phyloP scores from a whole-genome alignment of 2,888 invertebrate species.

The Petrophora chlorosata region DNA sequence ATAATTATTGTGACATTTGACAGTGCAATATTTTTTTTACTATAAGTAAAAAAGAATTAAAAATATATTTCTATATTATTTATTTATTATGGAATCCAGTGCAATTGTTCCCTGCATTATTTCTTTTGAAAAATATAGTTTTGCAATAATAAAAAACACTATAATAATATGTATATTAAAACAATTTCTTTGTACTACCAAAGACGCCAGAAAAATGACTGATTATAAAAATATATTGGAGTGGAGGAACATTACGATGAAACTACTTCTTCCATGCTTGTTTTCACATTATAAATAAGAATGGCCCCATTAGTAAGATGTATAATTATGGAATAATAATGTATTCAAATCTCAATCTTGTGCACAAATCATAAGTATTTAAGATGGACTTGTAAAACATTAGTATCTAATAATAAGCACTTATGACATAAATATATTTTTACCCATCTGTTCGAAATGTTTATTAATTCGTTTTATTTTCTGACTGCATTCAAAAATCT shows the following conservation, averaged over 20 bases:
- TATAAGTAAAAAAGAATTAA: conserved; percentile 72
- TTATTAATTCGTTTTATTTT: conserved; percentile 15
- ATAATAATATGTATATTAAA: conserved; percentile 23
- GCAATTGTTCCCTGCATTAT: conserved; percentile 68
- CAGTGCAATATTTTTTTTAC: conserved; percentile 81
- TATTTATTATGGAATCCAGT: conserved; percentile 59
- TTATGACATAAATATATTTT: conserved; percentile 19
- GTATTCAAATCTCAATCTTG: conserved; percentile 58
- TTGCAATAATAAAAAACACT: conserved; percentile 45
- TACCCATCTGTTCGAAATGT: conserved; percentile 2
- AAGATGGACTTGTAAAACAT: conserved; percentile 37
- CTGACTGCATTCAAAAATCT: conserved; percentile 42
- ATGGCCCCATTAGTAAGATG: conserved; percentile 53
- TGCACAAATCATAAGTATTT: conserved; percentile 70
- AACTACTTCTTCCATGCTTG: conserved; percentile 55
- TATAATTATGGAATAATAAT: conserved; percentile 44
- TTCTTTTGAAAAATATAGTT: conserved; percentile 38
- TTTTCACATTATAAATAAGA: conserved; percentile 48
- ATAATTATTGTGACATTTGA: conserved; percentile 42
- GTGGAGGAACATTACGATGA: conserved; percentile 30
- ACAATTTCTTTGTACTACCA: conserved; percentile 57
- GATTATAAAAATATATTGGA: conserved; percentile 55
- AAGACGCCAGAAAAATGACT: conserved; percentile 70
- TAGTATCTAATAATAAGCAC: conserved; percentile 27
- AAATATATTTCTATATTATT: conserved; percentile 54